Evolutionary conservation across 2,797 vertebrate species (phyloP).

Genomic region (Epinephelus coioides): DNA sequence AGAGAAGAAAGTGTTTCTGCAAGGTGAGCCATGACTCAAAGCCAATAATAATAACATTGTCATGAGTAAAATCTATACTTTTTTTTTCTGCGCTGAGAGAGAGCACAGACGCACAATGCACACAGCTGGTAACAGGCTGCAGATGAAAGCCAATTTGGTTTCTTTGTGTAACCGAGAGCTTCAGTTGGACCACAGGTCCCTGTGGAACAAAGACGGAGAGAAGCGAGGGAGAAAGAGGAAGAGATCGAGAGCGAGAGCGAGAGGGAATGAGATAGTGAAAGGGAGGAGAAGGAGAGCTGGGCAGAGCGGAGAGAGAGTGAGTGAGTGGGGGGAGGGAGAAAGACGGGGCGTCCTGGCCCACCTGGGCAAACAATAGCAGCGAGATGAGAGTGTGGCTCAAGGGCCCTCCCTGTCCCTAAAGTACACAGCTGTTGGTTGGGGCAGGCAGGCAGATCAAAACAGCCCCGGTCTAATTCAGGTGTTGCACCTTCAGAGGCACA

Average conservation of each 20-base stretch:
- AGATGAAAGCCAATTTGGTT: constrained; percentile 81
- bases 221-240: constrained; percentile 44
- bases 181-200: constrained; percentile 82
- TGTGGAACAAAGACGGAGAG: constrained; percentile 71
- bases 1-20: constrained; percentile 28
- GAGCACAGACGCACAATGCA: constrained; percentile 55
- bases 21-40: constrained; percentile 56
- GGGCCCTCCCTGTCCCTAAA: constrained; percentile 76
- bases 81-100: constrained; percentile 29
- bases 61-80: constrained; percentile 62
- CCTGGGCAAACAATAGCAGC: constrained; percentile 83
- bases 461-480: constrained; percentile 74
- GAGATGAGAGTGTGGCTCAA: constrained; percentile 79
- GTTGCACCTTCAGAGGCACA: constrained; percentile 68
- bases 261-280: constrained; percentile 48
- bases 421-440: constrained; percentile 73
- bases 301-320: not conserved
- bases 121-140: constrained; percentile 76
- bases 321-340: not conserved
- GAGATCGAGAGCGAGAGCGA: constrained; percentile 14
- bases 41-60: constrained; percentile 65
- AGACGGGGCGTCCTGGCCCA: constrained; percentile 65
- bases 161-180: constrained; percentile 83
- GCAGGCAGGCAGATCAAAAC: constrained; percentile 71
- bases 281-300: constrained; percentile 24